Evolutionary conservation across 2,888 invertebrate genomes (phyloP), one percentile per base, ranked within the genome.

Genomic region (Mechanitis mazaeus): DNA sequence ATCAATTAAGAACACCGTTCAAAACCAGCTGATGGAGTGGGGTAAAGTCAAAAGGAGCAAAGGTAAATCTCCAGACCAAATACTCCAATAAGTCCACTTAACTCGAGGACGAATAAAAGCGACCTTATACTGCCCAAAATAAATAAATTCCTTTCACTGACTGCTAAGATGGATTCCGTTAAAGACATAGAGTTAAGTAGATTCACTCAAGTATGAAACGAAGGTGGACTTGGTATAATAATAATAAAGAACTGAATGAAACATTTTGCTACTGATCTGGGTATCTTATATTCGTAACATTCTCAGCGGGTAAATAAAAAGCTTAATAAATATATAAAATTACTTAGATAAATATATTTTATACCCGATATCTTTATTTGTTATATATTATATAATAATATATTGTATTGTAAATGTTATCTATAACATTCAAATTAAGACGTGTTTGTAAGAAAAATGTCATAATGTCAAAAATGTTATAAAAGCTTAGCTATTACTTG

Each of bases 11-110:
- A 60, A 64, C 38, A 60, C 45, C 59, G 59, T 59, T 75, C 77
- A 76, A 80, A 76, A 75, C 60, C 68, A 72, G 75, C 78, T 85
- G 87, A 89, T 87, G 85, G 86, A 87, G 85, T 78, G 81, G 81
- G 78, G 76, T 75, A 76, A 80, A 80, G 80, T 70, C 75, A 76
- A 76, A 88, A 87, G 83, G 87, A 87, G 87, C 88, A 86, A 83
- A 87, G 85, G 85, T 85, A 85, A 87, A 89, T 87, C 89, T 84
- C 83, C 82, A 85, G 84, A 78, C 86, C 88, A 88, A 89, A 88
- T 82, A 85, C 87, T 87, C 79, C 83, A 86, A 85, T 77, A 78
- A 82, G 88, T 85, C 85, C 87, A 87, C 89, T 89, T 87, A 85
- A 74, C 70, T 65, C 72, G 76, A 78, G 82, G 72, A 80, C 73